Evolutionary conservation across 1,140 invertebrate genomes (phyloP), one percentile per base, ranked within the genome.

Genomic region (Hesperophylax magnus): DNA sequence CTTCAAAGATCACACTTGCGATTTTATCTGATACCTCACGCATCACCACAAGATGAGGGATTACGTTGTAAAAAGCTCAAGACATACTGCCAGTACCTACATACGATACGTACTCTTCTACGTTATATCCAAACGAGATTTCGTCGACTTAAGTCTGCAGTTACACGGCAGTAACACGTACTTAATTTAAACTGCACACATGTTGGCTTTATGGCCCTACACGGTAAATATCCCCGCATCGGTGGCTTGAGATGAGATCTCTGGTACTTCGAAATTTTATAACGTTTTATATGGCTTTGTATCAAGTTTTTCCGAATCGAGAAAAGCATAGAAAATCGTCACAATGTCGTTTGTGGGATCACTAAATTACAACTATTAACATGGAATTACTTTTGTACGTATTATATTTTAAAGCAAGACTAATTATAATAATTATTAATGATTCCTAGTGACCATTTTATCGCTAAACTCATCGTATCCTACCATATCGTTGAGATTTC

Each of bases 131-230:
- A 17, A 75, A 76, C 67, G 67, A 78, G 79, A 78, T 83, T 81
- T 83, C 71, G 72, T 65, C 56, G 69, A 83, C 82, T 83, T 83
- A 83, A 83, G 81, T 80, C 82, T 81, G 79, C 82, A 72, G 82
- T 83, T 81, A 83, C 82, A 83, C 60, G 67, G 69, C 79, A 60
- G 79, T 81, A 83, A 83, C 82, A 83, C 82, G 82, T 83, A 83
- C 82, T 83, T 83, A 83, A 83, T 83, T 83, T 83, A 83, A 83
- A 83, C 82, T 83, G 79, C 79, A 75, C 82, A 63, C 82, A 83
- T 81, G 79, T 83, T 75, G 76, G 80, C 56, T 81, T 83, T 83
- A 83, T 83, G 79, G 79, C 75, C 77, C 77, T 74, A 83, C 78
- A 81, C 80, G 79, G 47, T 71, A 67, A 80, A 80, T 80, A 80